A percentile compares a stretch with the other conserved stretches of the same genome.
phyloP scores from a whole-genome alignment of 2,888 invertebrate genomes.

The Rhogogaster chlorosoma region DNA sequence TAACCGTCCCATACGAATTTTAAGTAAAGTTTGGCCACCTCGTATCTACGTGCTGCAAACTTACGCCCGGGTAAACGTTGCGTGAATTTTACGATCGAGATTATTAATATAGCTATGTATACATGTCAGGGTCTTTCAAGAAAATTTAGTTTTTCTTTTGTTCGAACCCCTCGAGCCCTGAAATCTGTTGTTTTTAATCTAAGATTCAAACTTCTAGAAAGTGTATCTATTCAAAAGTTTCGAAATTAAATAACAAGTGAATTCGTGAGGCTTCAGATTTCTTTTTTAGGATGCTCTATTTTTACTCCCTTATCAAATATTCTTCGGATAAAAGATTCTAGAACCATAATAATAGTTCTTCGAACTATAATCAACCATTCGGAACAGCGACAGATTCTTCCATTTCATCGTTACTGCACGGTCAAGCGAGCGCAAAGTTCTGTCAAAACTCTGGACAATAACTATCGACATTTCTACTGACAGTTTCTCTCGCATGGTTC shows the following conservation, averaged over 20 bases:
- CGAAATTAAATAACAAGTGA: not conserved
- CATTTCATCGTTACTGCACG: not conserved
- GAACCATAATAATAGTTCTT: not conserved
- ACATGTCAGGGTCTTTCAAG: not conserved
- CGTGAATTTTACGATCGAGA: slow-evolving; percentile 23
- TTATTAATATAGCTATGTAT: slow-evolving; percentile 2
- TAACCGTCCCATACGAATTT: slow-evolving; percentile 27
- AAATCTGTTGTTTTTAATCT: slow-evolving; percentile 1
- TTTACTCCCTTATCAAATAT: not conserved
- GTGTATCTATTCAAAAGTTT: not conserved
- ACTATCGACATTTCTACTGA: not conserved
- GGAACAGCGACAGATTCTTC: not conserved
- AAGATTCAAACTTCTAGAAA: not conserved
- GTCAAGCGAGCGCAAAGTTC: slow-evolving; percentile 10
- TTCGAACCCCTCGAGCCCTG: not conserved
- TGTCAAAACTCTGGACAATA: slow-evolving; percentile 2
- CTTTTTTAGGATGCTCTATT: not conserved
- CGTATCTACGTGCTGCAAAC: slow-evolving; percentile 1
- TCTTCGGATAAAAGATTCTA: not conserved
- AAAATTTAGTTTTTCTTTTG: not conserved
- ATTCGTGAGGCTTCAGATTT: not conserved
- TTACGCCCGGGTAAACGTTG: slow-evolving; percentile 16
- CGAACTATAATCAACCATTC: not conserved
- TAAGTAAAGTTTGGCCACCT: slow-evolving; percentile 7
- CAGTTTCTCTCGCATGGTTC: not conserved